Conservation (phyloP, 37 sponge, comb jelly and placozoan genomes). For the Haliclona indistincta region DNA sequence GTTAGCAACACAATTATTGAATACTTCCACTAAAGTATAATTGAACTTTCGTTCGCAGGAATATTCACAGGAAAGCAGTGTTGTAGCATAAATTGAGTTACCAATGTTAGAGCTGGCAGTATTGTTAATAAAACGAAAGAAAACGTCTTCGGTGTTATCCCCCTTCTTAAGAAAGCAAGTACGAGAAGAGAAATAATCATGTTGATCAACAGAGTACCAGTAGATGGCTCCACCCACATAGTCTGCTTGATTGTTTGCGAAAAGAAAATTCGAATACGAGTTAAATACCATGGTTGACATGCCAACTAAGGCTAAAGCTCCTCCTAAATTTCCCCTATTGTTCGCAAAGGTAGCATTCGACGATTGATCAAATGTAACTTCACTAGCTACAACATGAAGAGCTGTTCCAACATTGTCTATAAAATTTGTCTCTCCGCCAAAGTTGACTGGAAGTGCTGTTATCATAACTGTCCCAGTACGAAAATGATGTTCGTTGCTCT, state of each 20-base stretch:
- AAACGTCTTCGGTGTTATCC: neutral
- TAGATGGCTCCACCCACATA: conserved; percentile 71
- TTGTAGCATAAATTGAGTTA: conserved; percentile 58
- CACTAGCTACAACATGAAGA: neutral
- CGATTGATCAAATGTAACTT: neutral
- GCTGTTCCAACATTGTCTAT: conserved; percentile 3
- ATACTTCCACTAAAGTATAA: no score
- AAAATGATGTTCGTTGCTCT: no score
- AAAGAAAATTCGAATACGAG: neutral
- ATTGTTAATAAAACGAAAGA: conserved; percentile 49
- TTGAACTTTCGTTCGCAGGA: no score
- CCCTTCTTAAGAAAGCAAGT: conserved; percentile 51
- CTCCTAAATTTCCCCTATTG: conserved; percentile 59
- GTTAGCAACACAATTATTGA: no score
- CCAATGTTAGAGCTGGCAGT: conserved; percentile 1
- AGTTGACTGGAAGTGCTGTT: conserved; percentile 1
- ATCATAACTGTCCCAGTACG: neutral
- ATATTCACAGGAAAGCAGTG: conserved; percentile 62
- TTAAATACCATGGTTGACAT: conserved; percentile 30
- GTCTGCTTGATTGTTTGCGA: conserved; percentile 50
- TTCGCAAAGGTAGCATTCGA: conserved; percentile 6
- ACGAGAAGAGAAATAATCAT: conserved; percentile 54
- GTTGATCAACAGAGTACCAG: conserved; percentile 29
- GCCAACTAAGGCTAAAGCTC: conserved; percentile 63
- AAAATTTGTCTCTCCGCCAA: conserved; percentile 1